Percentiles rank a stretch among this genome's conserved stretches.
Conservation (phyloP, 2,888 invertebrate species). For the Myopa tessellatipennis region DNA sequence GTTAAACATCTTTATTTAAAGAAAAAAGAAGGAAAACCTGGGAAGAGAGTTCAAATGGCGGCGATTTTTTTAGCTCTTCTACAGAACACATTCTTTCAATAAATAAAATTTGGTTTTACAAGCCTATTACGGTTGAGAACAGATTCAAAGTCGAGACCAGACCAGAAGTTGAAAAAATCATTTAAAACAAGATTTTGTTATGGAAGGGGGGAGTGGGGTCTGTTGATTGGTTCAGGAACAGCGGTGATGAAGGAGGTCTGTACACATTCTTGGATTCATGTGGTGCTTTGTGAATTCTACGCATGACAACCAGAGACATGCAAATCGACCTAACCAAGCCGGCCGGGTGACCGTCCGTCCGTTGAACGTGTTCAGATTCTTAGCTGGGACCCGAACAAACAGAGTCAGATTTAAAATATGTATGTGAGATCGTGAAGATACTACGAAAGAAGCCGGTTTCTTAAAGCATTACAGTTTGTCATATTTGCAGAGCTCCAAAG, state of each 20-base stretch:
- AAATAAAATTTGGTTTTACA: neutral
- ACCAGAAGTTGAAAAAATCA: conserved; percentile 17
- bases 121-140: neutral
- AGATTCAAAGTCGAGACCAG: neutral
- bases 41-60: neutral
- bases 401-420: neutral
- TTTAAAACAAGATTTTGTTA: conserved; percentile 25
- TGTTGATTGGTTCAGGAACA: neutral
- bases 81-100: neutral
- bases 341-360: neutral
- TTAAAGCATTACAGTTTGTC: conserved; percentile 30
- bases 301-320: conserved; percentile 27
- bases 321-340: conserved; percentile 15
- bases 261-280: conserved; percentile 15
- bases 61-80: conserved; percentile 13
- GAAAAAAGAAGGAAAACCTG: neutral
- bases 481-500: conserved; percentile 1
- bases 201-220: conserved; percentile 1
- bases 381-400: neutral
- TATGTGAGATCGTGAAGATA: conserved; percentile 25
- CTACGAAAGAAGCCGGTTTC: conserved; percentile 31
- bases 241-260: neutral
- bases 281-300: neutral
- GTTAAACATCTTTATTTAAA: neutral
- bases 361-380: neutral